Conservation (phyloP, 1,140 invertebrate species). For the Anagrus nilaparvatae region DNA sequence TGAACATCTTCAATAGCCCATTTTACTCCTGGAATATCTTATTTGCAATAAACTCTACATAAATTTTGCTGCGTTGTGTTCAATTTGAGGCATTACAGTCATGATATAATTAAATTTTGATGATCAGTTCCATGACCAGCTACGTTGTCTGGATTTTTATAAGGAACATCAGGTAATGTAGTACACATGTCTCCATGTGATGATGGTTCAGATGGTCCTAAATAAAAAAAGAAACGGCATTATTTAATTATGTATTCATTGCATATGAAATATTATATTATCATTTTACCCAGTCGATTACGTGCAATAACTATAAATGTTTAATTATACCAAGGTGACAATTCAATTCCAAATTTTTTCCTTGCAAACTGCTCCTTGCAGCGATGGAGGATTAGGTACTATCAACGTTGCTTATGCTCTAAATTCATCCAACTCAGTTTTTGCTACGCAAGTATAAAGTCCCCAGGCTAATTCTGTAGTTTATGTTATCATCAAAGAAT, state of each 20-base stretch:
- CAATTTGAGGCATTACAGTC: conserved; percentile 93
- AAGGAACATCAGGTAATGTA: conserved; percentile 80
- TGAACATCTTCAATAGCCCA: conserved; percentile 64
- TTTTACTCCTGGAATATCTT: conserved; percentile 61
- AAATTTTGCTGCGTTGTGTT: conserved; percentile 91
- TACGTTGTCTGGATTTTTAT: conserved; percentile 92
- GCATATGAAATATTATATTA: neutral
- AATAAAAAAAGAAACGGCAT: conserved; percentile 6
- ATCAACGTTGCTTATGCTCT: conserved; percentile 76
- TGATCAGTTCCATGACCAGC: conserved; percentile 78
- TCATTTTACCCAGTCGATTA: conserved; percentile 74
- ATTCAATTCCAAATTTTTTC: conserved; percentile 58
- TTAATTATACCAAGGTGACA: conserved; percentile 91
- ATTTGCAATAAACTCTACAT: conserved; percentile 79
- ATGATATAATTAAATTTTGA: conserved; percentile 86
- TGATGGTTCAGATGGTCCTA: conserved; percentile 72
- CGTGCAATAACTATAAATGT: conserved; percentile 87
- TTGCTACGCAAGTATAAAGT: conserved; percentile 90
- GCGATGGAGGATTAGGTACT: conserved; percentile 81
- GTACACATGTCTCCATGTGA: conserved; percentile 66
- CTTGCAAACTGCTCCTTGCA: conserved; percentile 57
- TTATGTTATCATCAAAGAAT: conserved; percentile 88
- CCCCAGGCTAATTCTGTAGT: conserved; percentile 91
- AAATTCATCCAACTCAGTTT: conserved; percentile 77
- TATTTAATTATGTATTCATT: too few species aligned